Conservation (phyloP, 2,888 invertebrate genomes). For the Eupithecia subfuscata region DNA sequence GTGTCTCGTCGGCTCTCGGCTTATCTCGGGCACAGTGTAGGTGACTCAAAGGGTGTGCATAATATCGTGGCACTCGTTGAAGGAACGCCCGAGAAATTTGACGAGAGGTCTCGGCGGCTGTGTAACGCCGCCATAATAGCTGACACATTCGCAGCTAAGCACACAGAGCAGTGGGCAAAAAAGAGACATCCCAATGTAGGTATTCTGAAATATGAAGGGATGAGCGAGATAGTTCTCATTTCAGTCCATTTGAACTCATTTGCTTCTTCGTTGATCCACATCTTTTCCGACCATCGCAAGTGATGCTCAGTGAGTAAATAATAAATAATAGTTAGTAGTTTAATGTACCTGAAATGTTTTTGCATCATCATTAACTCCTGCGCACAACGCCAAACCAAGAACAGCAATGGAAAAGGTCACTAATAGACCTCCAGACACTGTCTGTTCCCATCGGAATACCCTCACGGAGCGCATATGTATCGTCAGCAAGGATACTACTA, state of each 20-base stretch:
- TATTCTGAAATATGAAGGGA: background rate
- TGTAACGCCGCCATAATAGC: too few relatives aligned
- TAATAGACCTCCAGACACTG: constrained; percentile 65
- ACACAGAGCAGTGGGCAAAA: too few relatives aligned
- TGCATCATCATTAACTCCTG: constrained; percentile 48
- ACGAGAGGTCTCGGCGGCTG: background rate
- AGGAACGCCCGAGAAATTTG: background rate
- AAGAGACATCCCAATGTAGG: background rate
- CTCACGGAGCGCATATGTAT: constrained; percentile 63
- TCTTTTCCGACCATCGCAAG: too few relatives aligned
- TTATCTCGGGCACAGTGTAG: too few relatives aligned
- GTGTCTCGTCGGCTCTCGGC: background rate
- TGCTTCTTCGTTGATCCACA: background rate
- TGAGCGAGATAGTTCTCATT: background rate
- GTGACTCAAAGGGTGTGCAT: too few relatives aligned
- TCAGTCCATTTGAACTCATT: background rate
- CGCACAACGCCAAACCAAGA: constrained; percentile 57
- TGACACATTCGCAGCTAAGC: background rate
- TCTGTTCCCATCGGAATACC: constrained; percentile 70
- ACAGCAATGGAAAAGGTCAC: constrained; percentile 60
- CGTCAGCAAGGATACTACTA: constrained; percentile 55
- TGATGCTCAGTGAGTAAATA: too few relatives aligned
- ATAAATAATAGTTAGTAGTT: too few relatives aligned
- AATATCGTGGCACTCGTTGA: too few relatives aligned
- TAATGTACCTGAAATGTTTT: constrained; percentile 54